Evolutionary conservation across 2,113 vertebrate genomes (phyloP).

Genomic region (Gulo gulo): DNA sequence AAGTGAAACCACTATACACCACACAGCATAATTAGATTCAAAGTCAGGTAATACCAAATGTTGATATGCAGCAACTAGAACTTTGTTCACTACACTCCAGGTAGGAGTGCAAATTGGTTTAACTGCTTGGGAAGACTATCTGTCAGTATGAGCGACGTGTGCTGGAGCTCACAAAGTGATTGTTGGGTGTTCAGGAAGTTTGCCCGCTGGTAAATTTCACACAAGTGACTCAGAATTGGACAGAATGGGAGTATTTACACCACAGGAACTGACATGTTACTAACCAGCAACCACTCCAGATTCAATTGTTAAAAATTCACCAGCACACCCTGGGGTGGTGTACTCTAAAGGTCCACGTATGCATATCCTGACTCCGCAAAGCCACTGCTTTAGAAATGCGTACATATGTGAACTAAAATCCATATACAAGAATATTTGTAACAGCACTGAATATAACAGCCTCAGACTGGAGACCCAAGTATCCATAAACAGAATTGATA

Average conservation of each 20-base stretch:
- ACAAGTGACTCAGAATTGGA: neutral
- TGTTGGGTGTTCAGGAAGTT: neutral
- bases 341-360: neutral
- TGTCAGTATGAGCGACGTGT: neutral
- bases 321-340: neutral
- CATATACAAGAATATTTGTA: neutral
- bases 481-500: neutral
- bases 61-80: neutral
- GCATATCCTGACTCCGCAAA: neutral
- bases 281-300: neutral
- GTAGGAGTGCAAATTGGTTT: neutral
- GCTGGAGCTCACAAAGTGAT: neutral
- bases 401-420: neutral
- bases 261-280: neutral
- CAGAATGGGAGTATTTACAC: neutral
- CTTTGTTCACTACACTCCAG: neutral
- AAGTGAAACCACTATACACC: neutral
- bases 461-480: neutral
- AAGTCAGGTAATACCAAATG: neutral
- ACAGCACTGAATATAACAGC: neutral
- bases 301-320: neutral
- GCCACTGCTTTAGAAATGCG: neutral
- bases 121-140: neutral
- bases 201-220: neutral
- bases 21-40: neutral